Evolutionary conservation across 2,113 vertebrate genomes (phyloP), one percentile per base, ranked within the genome.

Genomic region (Scomber japonicus): DNA sequence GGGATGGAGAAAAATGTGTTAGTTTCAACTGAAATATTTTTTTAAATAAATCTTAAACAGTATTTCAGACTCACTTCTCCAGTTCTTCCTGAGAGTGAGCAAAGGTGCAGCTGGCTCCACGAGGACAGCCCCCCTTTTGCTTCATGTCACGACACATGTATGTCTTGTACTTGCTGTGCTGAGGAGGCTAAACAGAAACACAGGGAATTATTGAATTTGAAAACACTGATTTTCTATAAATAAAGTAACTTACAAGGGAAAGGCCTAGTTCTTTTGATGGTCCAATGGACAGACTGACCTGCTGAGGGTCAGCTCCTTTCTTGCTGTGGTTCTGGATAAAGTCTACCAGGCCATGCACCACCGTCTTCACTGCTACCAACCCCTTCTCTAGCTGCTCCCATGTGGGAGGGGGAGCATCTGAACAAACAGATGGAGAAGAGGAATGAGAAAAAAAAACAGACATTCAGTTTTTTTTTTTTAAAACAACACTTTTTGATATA

Each of bases 321-420:
- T 99, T 99, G 94, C 98, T 99, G 87, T 99, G 97, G 92, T 99
- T 99, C 92, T 99, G 98, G 73, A 99, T 99, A 85, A 99, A 99
- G 93, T 99, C 98, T 82, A 99, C 98, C 75, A 99, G 93, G 4
- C 98, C 98, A 35, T 99, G 98, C 55, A 99, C 98, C 65, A 99
- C 98, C 2, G 98, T 99, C 83, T 98, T 97, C 70, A 99, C 98
- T 62, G 98, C 98, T 78, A 99, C 98, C 56, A 99, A 88, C n/a
- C 97, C 98, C 67, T 97, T 97, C 91, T 99, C 97, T 59, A 99
- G 95, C 82, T 99, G 98, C 88, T 99, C 98, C 98, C 98, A 99
- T 0, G 97, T 97, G 1, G 97, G 97, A 89, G 98, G 95, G 53
- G 97, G 98, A 67, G 98, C 98, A 94, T 99, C 98, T 99, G 85